phyloP scores from a whole-genome alignment of 2,797 vertebrate species.

The Distichodus sexfasciatus region DNA sequence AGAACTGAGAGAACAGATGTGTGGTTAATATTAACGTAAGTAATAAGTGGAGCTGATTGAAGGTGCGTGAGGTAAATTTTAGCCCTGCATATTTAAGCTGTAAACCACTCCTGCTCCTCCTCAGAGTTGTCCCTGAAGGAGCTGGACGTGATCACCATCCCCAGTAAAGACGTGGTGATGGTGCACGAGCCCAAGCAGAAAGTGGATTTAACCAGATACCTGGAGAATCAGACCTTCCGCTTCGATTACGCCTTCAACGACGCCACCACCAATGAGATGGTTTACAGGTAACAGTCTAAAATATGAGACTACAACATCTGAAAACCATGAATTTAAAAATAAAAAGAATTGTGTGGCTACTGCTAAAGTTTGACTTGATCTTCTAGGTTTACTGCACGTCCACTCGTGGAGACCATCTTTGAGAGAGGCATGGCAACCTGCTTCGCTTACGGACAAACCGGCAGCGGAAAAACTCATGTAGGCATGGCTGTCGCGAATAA shows the following conservation, averaged over 20 bases:
- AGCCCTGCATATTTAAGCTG: too few species aligned
- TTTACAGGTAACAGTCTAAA: constrained; percentile 83
- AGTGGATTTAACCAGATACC: constrained; percentile 93
- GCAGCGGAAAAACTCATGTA: constrained; percentile 97
- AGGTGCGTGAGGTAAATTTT: too few species aligned
- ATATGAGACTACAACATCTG: background rate
- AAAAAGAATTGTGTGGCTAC: background rate
- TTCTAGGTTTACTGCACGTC: constrained; percentile 92
- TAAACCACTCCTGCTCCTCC: too few species aligned
- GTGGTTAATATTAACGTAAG: too few species aligned
- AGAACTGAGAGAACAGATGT: too few species aligned
- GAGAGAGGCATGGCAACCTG: constrained; percentile 98
- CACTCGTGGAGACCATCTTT: constrained; percentile 95
- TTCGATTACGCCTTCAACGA: constrained; percentile 98
- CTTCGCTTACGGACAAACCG: constrained; percentile 96
- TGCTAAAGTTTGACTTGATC: background rate
- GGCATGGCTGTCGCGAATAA: too few species aligned
- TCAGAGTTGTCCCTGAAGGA: constrained; percentile 89
- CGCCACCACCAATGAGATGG: constrained; percentile 94
- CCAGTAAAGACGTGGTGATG: constrained; percentile 98
- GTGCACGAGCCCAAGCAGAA: constrained; percentile 99
- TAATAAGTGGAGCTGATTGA: too few species aligned
- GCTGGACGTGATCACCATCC: constrained; percentile 96
- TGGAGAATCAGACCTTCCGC: constrained; percentile 98
- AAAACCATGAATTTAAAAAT: background rate